Evolutionary conservation across 1,140 invertebrate species (phyloP).

Genomic region (Saccostrea cuccullata): DNA sequence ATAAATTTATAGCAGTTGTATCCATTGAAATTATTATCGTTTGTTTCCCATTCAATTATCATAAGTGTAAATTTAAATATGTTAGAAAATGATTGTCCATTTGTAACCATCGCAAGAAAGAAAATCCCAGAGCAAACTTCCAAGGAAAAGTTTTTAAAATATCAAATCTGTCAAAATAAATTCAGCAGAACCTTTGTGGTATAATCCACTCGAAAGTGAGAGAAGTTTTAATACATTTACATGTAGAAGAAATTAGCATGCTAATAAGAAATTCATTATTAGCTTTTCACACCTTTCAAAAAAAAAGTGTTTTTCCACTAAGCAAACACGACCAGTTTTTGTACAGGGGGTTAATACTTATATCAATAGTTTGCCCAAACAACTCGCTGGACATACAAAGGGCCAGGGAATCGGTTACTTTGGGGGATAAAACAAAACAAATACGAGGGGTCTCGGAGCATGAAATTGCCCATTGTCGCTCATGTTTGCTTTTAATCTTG

Average conservation of each 20-base stretch:
- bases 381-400: background rate
- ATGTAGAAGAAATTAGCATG: conserved; percentile 4
- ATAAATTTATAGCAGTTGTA: too few species aligned
- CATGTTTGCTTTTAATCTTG: conserved; percentile 41
- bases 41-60: too few species aligned
- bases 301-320: background rate
- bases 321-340: background rate
- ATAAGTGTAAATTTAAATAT: too few species aligned
- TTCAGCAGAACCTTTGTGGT: too few species aligned
- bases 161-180: too few species aligned
- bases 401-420: background rate
- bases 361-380: conserved; percentile 32
- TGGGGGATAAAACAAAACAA: background rate
- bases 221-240: background rate
- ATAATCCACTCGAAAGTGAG: background rate
- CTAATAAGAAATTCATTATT: conserved; percentile 24
- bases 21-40: too few species aligned
- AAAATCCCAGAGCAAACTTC: too few species aligned
- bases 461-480: conserved; percentile 34
- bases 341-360: conserved; percentile 13
- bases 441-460: background rate
- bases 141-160: too few species aligned
- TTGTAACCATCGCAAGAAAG: too few species aligned
- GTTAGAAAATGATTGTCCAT: too few species aligned
- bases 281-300: conserved; percentile 22